These are phyloP conservation scores for Pandemis cinnamomeana DNA, from an alignment of 2,888 invertebrate species.

Conservation along the genomic window DNA sequence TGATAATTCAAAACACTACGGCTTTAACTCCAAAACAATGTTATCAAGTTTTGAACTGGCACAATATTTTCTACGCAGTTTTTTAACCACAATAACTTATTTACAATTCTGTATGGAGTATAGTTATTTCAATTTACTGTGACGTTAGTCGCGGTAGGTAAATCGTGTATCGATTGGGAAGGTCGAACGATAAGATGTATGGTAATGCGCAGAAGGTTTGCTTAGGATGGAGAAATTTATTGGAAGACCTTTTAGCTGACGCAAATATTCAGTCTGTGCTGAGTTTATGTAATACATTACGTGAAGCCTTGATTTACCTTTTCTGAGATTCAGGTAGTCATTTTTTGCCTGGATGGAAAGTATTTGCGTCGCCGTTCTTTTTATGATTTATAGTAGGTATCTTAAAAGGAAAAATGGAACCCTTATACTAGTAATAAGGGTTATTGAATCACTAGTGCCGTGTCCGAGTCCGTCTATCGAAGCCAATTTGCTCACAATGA, in stretches of 20 bases:
- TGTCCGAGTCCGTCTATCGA: no score
- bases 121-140: constrained; percentile 4
- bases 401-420: no score
- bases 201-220: constrained; percentile 27
- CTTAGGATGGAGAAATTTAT: constrained; percentile 21
- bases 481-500: no score
- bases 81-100: not conserved
- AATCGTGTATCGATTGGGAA: constrained; percentile 14
- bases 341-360: not conserved
- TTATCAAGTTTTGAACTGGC: not conserved
- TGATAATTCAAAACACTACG: not conserved
- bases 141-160: constrained; percentile 11
- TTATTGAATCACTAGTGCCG: no score
- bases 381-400: not conserved
- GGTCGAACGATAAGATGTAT: constrained; percentile 27
- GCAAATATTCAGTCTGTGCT: not conserved
- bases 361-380: not conserved
- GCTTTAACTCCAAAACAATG: not conserved
- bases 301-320: not conserved
- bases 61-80: not conserved
- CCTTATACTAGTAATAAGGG: no score
- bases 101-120: not conserved
- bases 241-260: constrained; percentile 13
- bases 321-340: not conserved
- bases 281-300: not conserved